Evolutionary conservation across 2,888 invertebrate genomes (phyloP).

Genomic region (Cryptus viduatorius): DNA sequence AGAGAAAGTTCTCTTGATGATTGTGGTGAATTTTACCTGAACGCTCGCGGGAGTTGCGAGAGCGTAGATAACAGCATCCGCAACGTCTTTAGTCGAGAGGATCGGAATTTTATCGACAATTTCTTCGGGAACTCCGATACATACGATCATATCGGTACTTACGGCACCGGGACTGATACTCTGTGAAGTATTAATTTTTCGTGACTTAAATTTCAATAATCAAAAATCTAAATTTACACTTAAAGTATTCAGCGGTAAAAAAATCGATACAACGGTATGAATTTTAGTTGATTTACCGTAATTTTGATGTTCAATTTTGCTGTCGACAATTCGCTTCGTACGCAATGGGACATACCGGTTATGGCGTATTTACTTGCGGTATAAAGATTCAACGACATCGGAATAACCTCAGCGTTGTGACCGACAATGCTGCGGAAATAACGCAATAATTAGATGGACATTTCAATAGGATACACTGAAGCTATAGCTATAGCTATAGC

Average conservation of each 20-base stretch:
- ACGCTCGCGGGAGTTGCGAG: slow-evolving; percentile 75
- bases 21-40: slow-evolving; percentile 69
- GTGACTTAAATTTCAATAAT: not conserved
- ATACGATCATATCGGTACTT: slow-evolving; percentile 76
- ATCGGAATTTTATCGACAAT: slow-evolving; percentile 38
- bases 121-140: slow-evolving; percentile 60
- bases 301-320: slow-evolving; percentile 83
- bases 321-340: slow-evolving; percentile 85
- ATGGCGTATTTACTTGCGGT: slow-evolving; percentile 86
- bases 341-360: slow-evolving; percentile 85
- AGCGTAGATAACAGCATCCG: slow-evolving; percentile 73
- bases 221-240: not conserved
- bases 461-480: not conserved
- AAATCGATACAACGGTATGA: not conserved
- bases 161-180: slow-evolving; percentile 82
- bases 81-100: slow-evolving; percentile 72
- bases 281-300: slow-evolving; percentile 77
- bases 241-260: too few species aligned
- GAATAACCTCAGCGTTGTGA: slow-evolving; percentile 75
- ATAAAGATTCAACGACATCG: slow-evolving; percentile 83
- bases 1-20: not conserved
- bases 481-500: not conserved
- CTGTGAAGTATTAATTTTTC: slow-evolving; percentile 67
- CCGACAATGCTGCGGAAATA: slow-evolving; percentile 76
- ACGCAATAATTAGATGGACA: not conserved